phyloP scores from a whole-genome alignment of 2,113 vertebrate species.

The Perognathus longimembris region DNA sequence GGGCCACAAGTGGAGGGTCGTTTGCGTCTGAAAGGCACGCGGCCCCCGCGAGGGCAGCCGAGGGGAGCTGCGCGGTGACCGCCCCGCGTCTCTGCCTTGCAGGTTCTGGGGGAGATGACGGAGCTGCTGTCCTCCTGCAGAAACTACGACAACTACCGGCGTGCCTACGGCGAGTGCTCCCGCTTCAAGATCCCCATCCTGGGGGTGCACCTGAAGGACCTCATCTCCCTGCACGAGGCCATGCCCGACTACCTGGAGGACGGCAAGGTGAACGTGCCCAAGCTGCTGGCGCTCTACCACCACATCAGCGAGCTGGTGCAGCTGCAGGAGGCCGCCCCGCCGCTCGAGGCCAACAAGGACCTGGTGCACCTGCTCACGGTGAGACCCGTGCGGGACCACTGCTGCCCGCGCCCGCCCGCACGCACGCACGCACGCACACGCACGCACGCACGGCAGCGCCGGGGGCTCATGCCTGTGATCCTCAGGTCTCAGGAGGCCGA shows the following conservation, averaged over 20 bases:
- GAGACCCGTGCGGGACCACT: too few relatives aligned
- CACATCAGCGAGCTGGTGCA: constrained; percentile 96
- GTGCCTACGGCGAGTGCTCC: constrained; percentile 91
- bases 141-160: constrained; percentile 96
- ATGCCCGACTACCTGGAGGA: constrained; percentile 95
- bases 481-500: too few relatives aligned
- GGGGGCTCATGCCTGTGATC: too few relatives aligned
- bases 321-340: constrained; percentile 93
- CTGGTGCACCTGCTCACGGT: constrained; percentile 96
- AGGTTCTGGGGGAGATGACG: constrained; percentile 97
- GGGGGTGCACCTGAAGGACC: constrained; percentile 96
- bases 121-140: constrained; percentile 95
- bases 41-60: too few relatives aligned
- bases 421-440: too few relatives aligned
- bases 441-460: too few relatives aligned
- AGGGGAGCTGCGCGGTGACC: too few relatives aligned
- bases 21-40: too few relatives aligned
- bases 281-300: constrained; percentile 94
- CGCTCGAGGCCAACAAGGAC: constrained; percentile 96
- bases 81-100: constrained; percentile 7
- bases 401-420: too few relatives aligned
- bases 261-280: constrained; percentile 94
- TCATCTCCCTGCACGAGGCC: constrained; percentile 95
- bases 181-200: constrained; percentile 97
- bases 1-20: too few relatives aligned